Evolutionary conservation across 2,888 invertebrate genomes (phyloP).

Genomic region (Aphodius granarius): DNA sequence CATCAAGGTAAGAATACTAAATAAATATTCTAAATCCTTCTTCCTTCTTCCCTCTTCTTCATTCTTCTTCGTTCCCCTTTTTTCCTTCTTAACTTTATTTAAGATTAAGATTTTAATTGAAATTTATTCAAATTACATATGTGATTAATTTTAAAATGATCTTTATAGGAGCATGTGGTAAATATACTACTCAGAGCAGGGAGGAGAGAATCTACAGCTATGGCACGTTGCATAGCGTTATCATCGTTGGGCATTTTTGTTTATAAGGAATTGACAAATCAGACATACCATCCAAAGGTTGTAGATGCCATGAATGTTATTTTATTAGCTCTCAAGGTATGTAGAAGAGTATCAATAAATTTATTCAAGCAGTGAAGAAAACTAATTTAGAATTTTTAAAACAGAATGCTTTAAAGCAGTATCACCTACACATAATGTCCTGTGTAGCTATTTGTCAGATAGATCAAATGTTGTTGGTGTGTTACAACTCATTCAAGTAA

Average conservation of each 20-base stretch:
- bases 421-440: too few species aligned
- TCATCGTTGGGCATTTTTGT: conserved; percentile 80
- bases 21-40: not conserved
- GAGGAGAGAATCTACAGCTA: conserved; percentile 83
- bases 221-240: conserved; percentile 86
- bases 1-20: conserved; percentile 63
- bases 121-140: not conserved
- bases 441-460: too few species aligned
- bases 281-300: conserved; percentile 64
- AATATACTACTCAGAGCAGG: conserved; percentile 86
- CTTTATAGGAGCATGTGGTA: conserved; percentile 78
- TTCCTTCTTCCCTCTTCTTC: not conserved
- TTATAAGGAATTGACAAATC: conserved; percentile 66
- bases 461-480: too few species aligned
- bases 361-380: not conserved
- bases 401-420: too few species aligned
- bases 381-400: too few species aligned
- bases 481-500: too few species aligned
- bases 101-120: not conserved
- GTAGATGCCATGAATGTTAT: conserved; percentile 70
- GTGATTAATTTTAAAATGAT: conserved; percentile 15
- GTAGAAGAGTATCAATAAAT: conserved; percentile 27
- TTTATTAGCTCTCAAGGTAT: conserved; percentile 69
- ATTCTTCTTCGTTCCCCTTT: not conserved
- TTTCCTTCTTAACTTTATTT: not conserved